Evolutionary conservation across 2,888 invertebrate species (phyloP), one percentile per base, ranked within the genome.

Genomic region (Cephalotes varians): DNA sequence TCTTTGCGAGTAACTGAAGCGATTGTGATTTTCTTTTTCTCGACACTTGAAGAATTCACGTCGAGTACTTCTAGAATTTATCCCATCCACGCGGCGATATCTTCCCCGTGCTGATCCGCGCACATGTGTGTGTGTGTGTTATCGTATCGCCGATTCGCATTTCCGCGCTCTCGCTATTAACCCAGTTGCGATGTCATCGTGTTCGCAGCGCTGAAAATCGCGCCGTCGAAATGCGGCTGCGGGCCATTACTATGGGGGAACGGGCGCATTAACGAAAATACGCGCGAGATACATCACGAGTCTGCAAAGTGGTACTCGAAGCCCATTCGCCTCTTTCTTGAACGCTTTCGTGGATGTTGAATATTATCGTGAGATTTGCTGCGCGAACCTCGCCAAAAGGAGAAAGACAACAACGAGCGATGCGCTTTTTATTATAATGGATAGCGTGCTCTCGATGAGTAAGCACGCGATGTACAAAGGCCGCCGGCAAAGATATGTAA

Each of bases 401-500:
- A 34, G 15, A 65, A 51, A 65, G 65, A 67, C 67, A 67, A 64
- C n/a, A 28, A 44, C 21, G 40, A 40, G 54, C 51, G 40, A 54
- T 65, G 74, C 74, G 62, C 69, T 60, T 65, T 80, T 79, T 81
- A 74, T 81, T 76, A 76, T 37, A 49, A 73, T 47, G 64, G 34
- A 74, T 74, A 56, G 44, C 64, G 74, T 44, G 74, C 73, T 74
- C 51, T 60, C 51, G 73, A 73, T 81, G 80, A 81, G 44, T 73
- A 73, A 60, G 71, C 72, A 47, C 37, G 37, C 73, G 62, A 40
- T 47, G 73, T 81, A 74, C 76, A 81, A 81, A 65, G 76, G 65
- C 74, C 18, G 56, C 44, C 12, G 49, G 62, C 74, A 49, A 81
- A 76, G 76, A 65, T 47, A 81, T 81, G 81, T 76, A 81, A 81